Evolutionary conservation across 2,888 invertebrate genomes (phyloP).

Genomic region (Leptarthrus brevirostris): DNA sequence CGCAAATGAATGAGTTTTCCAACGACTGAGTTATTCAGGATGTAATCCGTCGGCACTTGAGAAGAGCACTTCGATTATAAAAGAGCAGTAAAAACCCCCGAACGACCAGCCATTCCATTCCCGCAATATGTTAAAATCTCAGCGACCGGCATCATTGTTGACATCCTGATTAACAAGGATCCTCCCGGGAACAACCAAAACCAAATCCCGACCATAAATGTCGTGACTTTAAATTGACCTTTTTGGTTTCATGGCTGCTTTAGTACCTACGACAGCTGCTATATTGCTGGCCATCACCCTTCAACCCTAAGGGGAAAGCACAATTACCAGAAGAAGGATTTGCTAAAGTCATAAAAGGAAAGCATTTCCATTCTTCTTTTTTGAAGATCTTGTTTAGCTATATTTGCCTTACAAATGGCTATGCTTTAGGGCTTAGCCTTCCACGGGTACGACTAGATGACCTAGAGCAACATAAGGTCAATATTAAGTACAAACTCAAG

Average conservation of each 20-base stretch:
- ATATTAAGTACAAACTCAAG: no score
- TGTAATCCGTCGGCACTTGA: no score
- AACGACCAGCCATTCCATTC: not conserved
- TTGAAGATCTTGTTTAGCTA: not conserved
- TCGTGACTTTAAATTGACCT: conserved; percentile 26
- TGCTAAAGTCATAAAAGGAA: conserved; percentile 3
- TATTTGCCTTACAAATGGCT: no score
- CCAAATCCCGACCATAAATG: conserved; percentile 15
- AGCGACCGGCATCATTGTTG: not conserved
- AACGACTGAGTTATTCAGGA: no score
- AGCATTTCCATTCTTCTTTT: not conserved
- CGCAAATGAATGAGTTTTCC: conserved; percentile 1
- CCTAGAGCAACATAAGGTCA: no score
- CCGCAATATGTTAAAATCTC: conserved; percentile 24
- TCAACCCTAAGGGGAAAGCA: no score
- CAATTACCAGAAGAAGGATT: not conserved
- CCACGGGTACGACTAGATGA: no score
- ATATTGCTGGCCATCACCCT: conserved; percentile 1
- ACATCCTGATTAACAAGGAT: conserved; percentile 14
- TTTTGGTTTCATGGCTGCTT: not conserved
- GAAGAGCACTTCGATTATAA: conserved; percentile 20
- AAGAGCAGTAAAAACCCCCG: conserved; percentile 17
- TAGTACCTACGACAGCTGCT: not conserved
- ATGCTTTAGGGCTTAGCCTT: no score
- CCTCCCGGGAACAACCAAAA: conserved; percentile 11